Conservation (phyloP, 2,797 vertebrate species). For the Aratinga solstitialis region DNA sequence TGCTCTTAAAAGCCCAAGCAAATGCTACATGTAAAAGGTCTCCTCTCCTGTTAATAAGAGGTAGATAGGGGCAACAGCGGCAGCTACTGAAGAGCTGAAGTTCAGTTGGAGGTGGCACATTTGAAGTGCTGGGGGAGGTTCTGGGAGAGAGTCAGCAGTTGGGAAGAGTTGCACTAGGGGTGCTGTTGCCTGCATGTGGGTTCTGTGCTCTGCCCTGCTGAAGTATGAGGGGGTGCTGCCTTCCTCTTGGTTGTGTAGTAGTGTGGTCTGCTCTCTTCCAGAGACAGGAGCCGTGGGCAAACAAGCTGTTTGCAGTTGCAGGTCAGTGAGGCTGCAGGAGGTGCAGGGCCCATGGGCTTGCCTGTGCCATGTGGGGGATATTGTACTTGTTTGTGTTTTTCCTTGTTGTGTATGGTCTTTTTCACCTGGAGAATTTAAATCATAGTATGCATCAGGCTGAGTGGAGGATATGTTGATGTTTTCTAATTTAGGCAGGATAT, state of each 20-base stretch:
- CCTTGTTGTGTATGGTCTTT: neutral
- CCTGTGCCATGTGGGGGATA: no score
- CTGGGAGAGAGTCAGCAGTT: neutral
- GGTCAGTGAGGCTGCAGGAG: neutral
- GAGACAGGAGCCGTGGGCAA: neutral
- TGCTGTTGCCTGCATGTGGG: neutral
- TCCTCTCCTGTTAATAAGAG: neutral
- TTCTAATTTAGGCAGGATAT: neutral
- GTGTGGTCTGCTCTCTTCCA: accelerated
- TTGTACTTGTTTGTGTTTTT: neutral
- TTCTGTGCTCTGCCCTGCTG: accelerated
- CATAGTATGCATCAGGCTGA: neutral
- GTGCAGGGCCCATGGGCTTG: accelerated
- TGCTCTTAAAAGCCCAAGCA: neutral
- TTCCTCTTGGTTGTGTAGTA: accelerated
- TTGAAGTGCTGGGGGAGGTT: neutral
- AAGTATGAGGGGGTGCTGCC: accelerated
- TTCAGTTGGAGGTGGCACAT: neutral
- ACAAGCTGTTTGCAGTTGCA: neutral
- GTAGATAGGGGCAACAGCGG: neutral
- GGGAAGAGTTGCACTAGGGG: neutral
- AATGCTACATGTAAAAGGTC: neutral
- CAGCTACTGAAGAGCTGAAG: neutral
- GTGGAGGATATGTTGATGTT: neutral
- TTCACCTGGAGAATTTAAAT: neutral